Conservation (phyloP, 2,888 invertebrate species). For the Parnassius glacialis region DNA sequence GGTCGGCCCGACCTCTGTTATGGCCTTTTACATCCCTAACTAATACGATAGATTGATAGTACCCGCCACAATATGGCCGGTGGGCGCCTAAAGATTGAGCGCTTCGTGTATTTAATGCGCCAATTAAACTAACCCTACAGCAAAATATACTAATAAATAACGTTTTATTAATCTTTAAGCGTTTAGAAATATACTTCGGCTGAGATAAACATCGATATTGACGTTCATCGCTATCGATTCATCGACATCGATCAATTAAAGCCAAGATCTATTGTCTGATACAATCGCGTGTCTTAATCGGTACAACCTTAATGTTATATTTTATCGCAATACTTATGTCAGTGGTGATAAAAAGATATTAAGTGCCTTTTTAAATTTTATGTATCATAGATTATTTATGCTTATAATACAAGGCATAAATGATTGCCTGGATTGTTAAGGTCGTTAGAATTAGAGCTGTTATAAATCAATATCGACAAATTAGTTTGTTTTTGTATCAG, state of each 20-base stretch:
- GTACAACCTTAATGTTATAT: constrained; percentile 18
- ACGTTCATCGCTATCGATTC: constrained; percentile 12
- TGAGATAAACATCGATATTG: constrained; percentile 21
- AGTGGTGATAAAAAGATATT: constrained; percentile 20
- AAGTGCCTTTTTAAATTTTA: constrained; percentile 11
- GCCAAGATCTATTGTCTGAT: constrained; percentile 24
- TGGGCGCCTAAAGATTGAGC: constrained; percentile 27
- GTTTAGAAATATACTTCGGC: not conserved
- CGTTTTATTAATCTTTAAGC: constrained; percentile 11
- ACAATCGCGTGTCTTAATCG: constrained; percentile 14
- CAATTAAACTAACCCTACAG: constrained; percentile 29
- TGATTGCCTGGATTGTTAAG: constrained; percentile 9
- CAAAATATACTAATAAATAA: constrained; percentile 23
- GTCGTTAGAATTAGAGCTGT: constrained; percentile 1
- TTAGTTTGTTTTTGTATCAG: not conserved
- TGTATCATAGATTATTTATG: constrained; percentile 8
- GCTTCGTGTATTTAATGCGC: constrained; percentile 28
- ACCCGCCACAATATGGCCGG: constrained; percentile 11
- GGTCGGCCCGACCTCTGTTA: constrained; percentile 6
- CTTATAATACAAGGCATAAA: constrained; percentile 4
- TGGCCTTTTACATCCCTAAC: constrained; percentile 13
- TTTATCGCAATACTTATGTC: constrained; percentile 21
- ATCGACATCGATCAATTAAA: constrained; percentile 23
- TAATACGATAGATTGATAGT: not conserved
- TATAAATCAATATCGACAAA: constrained; percentile 6